phyloP scores from a whole-genome alignment of 2,797 vertebrate species.

The Hypotaenidia philippensis region DNA sequence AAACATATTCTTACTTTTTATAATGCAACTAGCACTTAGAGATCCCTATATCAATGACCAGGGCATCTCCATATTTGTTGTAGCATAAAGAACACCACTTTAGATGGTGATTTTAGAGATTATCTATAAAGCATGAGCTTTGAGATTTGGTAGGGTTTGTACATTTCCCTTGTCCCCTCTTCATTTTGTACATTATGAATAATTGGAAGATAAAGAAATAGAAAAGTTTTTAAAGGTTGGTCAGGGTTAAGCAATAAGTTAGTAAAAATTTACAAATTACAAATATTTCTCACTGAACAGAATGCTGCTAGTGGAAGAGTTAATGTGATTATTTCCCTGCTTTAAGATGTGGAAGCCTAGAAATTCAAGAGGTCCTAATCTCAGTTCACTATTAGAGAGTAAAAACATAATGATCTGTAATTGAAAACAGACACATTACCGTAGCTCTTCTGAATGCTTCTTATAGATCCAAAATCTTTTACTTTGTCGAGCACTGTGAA shows the following conservation, averaged over 20 bases:
- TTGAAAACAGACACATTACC: constrained; percentile 80
- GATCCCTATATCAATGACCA: neutral
- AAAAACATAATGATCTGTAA: neutral
- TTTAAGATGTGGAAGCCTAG: neutral
- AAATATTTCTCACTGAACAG: neutral
- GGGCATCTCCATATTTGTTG: neutral
- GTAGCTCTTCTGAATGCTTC: constrained; percentile 80
- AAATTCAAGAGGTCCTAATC: neutral
- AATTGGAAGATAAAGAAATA: neutral
- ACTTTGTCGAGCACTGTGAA: constrained; percentile 90
- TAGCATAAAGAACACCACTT: neutral
- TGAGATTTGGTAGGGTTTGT: neutral
- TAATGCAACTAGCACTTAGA: neutral
- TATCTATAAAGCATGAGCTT: neutral
- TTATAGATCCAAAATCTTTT: constrained; percentile 87
- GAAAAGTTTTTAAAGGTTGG: neutral
- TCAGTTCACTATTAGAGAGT: neutral
- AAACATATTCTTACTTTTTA: constrained; percentile 9
- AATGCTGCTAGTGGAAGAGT: neutral
- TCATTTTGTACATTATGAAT: neutral
- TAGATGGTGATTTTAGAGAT: neutral
- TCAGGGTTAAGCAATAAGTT: neutral
- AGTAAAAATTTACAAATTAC: neutral
- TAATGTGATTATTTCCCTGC: neutral
- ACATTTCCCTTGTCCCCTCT: neutral